Evolutionary conservation across 2,888 invertebrate species (phyloP).

Genomic region (Chrysomela aeneicollis): DNA sequence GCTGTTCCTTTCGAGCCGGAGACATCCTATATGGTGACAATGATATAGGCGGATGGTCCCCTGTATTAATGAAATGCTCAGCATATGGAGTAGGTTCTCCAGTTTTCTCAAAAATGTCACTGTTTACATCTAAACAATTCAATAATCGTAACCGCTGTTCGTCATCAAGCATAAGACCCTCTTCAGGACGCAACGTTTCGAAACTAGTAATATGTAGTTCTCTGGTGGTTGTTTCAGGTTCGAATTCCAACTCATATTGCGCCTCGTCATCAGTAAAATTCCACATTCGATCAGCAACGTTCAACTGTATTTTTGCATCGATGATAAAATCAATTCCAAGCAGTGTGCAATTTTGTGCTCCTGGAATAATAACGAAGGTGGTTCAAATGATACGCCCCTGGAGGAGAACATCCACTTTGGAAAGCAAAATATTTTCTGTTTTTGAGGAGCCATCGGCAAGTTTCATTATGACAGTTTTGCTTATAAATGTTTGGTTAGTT

Average conservation of each 20-base stretch:
- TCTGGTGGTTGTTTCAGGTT: conserved; percentile 6
- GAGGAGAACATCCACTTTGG: conserved; percentile 18
- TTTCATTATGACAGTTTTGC: conserved; percentile 14
- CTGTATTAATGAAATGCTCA: conserved; percentile 21
- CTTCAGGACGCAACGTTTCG: conserved; percentile 22
- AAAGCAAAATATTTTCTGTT: conserved; percentile 21
- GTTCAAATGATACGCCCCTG: conserved; percentile 14
- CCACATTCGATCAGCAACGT: conserved; percentile 12
- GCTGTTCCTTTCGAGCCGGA: conserved; percentile 13
- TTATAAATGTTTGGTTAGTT: conserved; percentile 14
- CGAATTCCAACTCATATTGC: background rate
- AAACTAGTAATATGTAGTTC: conserved; percentile 7
- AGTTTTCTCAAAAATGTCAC: conserved; percentile 10
- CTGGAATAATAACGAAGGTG: conserved; percentile 18
- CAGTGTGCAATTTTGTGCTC: conserved; percentile 7
- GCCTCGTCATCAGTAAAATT: conserved; percentile 8
- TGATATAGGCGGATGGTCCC: conserved; percentile 23
- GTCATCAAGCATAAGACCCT: conserved; percentile 20
- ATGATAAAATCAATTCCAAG: conserved; percentile 10
- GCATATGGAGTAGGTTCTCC: no score
- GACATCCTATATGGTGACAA: conserved; percentile 23
- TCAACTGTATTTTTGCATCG: conserved; percentile 17
- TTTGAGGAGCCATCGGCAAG: conserved; percentile 20
- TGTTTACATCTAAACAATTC: conserved; percentile 9
- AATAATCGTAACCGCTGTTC: conserved; percentile 11